These are phyloP conservation scores for Epinotia nisella DNA, from an alignment of 2,888 invertebrate genomes.

Conservation along the genomic window DNA sequence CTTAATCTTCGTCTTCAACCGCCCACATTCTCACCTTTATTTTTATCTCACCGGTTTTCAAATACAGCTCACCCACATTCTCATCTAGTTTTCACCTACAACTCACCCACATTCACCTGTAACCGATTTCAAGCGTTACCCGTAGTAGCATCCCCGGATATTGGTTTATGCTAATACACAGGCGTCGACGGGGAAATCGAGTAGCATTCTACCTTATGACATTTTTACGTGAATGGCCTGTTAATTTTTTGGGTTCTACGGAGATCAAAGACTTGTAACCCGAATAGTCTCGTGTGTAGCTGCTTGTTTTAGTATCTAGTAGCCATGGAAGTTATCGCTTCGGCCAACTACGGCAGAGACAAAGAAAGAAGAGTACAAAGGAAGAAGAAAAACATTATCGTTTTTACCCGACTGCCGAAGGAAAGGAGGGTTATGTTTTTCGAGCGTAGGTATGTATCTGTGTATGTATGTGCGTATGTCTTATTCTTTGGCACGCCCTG, in stretches of 20 bases:
- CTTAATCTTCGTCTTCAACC: too few species aligned
- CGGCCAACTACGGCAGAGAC: too few species aligned
- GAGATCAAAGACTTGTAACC: conserved; percentile 4
- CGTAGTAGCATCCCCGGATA: conserved; percentile 29
- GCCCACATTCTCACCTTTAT: too few species aligned
- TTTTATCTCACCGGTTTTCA: too few species aligned
- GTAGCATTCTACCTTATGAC: conserved; percentile 37
- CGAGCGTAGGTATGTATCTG: too few species aligned
- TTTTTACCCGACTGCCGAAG: too few species aligned
- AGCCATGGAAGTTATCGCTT: not conserved
- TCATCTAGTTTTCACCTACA: not conserved
- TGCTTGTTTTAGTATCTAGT: not conserved
- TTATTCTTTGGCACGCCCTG: too few species aligned
- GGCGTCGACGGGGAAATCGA: conserved; percentile 36
- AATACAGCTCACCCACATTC: too few species aligned
- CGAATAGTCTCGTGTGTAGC: not conserved
- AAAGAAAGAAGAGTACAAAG: too few species aligned
- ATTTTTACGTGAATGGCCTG: conserved; percentile 37
- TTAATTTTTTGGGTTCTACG: conserved; percentile 33
- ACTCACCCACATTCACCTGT: not conserved
- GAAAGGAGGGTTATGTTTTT: too few species aligned
- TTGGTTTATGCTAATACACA: conserved; percentile 36
- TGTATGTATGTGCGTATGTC: too few species aligned
- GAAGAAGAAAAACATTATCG: too few species aligned
- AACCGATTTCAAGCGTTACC: not conserved